phyloP scores from a whole-genome alignment of 2,888 invertebrate genomes.

The Amphipoea lucens region DNA sequence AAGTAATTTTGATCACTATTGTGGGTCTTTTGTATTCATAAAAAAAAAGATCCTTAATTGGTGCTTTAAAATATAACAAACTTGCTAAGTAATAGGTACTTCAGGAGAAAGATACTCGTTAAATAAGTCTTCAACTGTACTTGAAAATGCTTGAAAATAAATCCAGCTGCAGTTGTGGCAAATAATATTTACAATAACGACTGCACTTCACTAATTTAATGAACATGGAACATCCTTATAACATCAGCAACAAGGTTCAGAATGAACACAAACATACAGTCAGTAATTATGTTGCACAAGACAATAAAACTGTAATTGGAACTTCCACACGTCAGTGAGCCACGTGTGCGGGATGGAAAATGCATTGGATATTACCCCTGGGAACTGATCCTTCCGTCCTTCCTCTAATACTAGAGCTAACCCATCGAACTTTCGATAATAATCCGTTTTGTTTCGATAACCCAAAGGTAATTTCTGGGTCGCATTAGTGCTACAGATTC shows the following conservation, averaged over 20 bases:
- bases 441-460: conserved; percentile 20
- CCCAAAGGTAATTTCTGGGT: conserved; percentile 16
- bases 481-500: not conserved
- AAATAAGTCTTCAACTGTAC: conserved; percentile 12
- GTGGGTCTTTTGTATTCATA: not conserved
- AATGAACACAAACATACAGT: not conserved
- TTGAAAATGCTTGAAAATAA: not conserved
- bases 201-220: not conserved
- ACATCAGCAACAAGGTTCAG: not conserved
- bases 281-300: not conserved
- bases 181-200: not conserved
- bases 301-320: conserved; percentile 37
- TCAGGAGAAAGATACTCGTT: not conserved
- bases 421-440: conserved; percentile 11
- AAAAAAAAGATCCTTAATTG: not conserved
- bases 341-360: conserved; percentile 6
- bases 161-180: not conserved
- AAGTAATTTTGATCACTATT: not conserved
- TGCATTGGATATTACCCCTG: conserved; percentile 28
- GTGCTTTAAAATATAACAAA: not conserved
- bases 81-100: not conserved
- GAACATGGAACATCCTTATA: not conserved
- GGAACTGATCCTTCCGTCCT: conserved; percentile 22
- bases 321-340: conserved; percentile 6
- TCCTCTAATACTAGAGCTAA: conserved; percentile 9